Percentiles rank a stretch among this genome's conserved stretches.
Evolutionary conservation across 2,888 invertebrate genomes (phyloP).

Genomic region (Polymixis lichenea): DNA sequence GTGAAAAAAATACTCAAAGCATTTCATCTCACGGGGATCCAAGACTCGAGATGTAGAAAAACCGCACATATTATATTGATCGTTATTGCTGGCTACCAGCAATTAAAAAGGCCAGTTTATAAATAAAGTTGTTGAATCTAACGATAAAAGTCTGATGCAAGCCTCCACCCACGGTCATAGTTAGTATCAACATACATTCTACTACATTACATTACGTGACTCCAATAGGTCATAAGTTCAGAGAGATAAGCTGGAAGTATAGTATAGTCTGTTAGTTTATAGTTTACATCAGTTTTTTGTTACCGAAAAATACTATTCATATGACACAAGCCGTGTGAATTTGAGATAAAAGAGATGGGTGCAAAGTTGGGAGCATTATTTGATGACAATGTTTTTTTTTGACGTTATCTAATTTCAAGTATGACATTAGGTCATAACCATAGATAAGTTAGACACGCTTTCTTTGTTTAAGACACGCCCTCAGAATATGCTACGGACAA

Average conservation of each 20-base stretch:
- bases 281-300: slow-evolving; percentile 42
- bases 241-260: slow-evolving; percentile 46
- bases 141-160: slow-evolving; percentile 58
- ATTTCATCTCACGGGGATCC: neutral
- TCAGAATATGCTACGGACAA: neutral
- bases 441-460: slow-evolving; percentile 11
- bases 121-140: slow-evolving; percentile 32
- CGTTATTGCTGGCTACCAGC: neutral
- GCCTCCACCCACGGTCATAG: neutral
- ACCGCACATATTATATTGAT: neutral
- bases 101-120: slow-evolving; percentile 10
- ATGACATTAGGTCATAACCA: slow-evolving; percentile 5
- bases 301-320: slow-evolving; percentile 13
- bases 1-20: too few species aligned
- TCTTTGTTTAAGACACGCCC: slow-evolving; percentile 6
- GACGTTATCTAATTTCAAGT: neutral
- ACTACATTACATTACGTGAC: slow-evolving; percentile 28
- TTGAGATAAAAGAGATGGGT: slow-evolving; percentile 16
- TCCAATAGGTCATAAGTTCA: slow-evolving; percentile 48
- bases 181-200: slow-evolving; percentile 31
- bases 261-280: slow-evolving; percentile 29
- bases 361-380: slow-evolving; percentile 27
- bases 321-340: slow-evolving; percentile 34
- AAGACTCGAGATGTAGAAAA: neutral
- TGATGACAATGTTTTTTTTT: neutral